phyloP scores from a whole-genome alignment of 2,888 invertebrate species.

The Phengaris arion region DNA sequence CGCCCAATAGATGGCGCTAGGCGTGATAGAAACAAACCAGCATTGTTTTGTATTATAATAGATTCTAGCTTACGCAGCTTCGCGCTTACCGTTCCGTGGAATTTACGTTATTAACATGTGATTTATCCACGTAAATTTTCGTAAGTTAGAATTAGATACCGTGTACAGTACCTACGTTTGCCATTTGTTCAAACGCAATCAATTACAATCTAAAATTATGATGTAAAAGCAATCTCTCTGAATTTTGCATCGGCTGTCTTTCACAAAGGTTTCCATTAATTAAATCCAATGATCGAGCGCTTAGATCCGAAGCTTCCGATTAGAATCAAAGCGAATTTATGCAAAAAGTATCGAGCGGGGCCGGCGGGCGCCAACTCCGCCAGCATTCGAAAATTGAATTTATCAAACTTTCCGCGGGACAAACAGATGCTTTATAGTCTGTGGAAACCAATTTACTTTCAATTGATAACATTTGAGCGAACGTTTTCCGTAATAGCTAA shows the following conservation, averaged over 20 bases:
- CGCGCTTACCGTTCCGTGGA: too few relatives aligned
- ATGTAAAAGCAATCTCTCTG: slow-evolving; percentile 15
- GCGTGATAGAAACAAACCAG: too few relatives aligned
- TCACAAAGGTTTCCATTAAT: slow-evolving; percentile 17
- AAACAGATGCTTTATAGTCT: slow-evolving; percentile 74
- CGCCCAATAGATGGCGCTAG: too few relatives aligned
- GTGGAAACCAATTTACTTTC: slow-evolving; percentile 74
- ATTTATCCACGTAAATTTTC: background rate
- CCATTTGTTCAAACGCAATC: background rate
- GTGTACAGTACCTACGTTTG: background rate
- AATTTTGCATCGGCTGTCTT: slow-evolving; percentile 1
- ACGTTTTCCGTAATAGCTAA: slow-evolving; percentile 52
- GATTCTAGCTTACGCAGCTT: too few relatives aligned
- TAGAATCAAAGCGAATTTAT: slow-evolving; percentile 67
- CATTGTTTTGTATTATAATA: too few relatives aligned
- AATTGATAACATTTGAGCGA: slow-evolving; percentile 63
- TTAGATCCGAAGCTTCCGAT: slow-evolving; percentile 55
- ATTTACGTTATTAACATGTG: too few relatives aligned
- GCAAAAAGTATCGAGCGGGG: slow-evolving; percentile 73
- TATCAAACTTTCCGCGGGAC: slow-evolving; percentile 72
- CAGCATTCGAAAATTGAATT: slow-evolving; percentile 72
- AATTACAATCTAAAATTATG: slow-evolving; percentile 1
- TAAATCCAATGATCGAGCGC: slow-evolving; percentile 21
- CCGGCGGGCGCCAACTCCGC: slow-evolving; percentile 67
- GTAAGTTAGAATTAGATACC: background rate